Base-by-base conservation (phyloP, 92 coral and sea anemone species). In the Actinernus sp. region DNA sequence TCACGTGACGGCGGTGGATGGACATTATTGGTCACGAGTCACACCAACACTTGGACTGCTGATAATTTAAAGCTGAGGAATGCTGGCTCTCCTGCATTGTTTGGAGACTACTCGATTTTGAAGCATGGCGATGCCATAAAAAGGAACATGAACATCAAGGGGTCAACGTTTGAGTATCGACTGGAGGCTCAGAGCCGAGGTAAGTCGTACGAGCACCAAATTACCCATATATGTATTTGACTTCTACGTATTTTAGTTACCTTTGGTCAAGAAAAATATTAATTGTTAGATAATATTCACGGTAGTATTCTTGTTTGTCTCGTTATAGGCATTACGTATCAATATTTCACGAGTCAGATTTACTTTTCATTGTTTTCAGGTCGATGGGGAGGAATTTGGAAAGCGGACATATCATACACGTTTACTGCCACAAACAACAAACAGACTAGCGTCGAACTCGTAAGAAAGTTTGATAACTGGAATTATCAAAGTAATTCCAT, bases 1-100 rank as follows among this genome's bases (percentile, higher is more conserved):
- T 70, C 96, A 53, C 91, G 96, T 40, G 91, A 89, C 44, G 96
- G 91, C 17, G 96, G 96, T 14, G 92, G 96, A 44, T 89, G 96
- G 96, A 89, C 96, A 18, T 79, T 89, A 45, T 81, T 89, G 65
- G 92, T 89, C 31, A 60, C 92, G 6, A 86, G 92, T 50, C 91
- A 85, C 41, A 85, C 88, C 44, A 78, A 84, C 50, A 65, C 52
- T 32, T 89, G 96, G 96, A 68, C 84, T 11, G 28, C 68, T 10
- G 39, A 60, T 5, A 74, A 89, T 17, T 84, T 89, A 1, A 28
- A 26, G 13, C 40, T 79, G 28, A 64, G 82, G 37, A 87, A 87
- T 47, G 38, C 55, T 21, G 57, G 74, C 50, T 20, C 73, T 1
- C 91, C 95, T 14, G 41, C 43, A 13, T 31, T 84, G 34, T 12